These are phyloP conservation scores for Gerris buenoi DNA, from an alignment of 1,140 invertebrate genomes.

Conservation along the genomic window DNA sequence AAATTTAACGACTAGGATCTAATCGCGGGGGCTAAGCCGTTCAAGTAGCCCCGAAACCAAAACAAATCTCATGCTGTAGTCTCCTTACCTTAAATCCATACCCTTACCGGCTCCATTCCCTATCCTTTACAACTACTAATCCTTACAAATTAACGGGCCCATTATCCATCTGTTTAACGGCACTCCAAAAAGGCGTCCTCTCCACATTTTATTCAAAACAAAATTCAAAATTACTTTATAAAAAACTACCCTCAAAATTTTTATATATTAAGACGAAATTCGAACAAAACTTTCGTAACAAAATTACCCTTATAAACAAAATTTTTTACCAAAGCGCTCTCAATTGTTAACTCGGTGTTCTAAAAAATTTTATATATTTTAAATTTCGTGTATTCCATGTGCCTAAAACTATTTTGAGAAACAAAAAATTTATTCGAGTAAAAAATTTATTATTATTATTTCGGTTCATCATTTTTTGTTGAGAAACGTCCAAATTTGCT, in stretches of 20 bases:
- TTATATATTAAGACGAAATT: not conserved
- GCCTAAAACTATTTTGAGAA: slow-evolving; percentile 13
- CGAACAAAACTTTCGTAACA: not conserved
- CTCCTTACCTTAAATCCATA: not conserved
- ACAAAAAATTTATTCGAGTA: slow-evolving; percentile 11
- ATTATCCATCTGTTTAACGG: slow-evolving; percentile 6
- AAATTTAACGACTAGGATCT: not conserved
- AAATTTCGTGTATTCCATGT: slow-evolving; percentile 16
- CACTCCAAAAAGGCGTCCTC: not conserved
- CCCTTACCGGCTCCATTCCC: slow-evolving; percentile 3
- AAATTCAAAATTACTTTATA: slow-evolving; percentile 2
- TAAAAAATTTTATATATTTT: slow-evolving; percentile 7
- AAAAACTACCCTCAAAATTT: not conserved
- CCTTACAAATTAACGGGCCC: not conserved
- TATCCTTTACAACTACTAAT: not conserved
- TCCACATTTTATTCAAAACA: slow-evolving; percentile 6
- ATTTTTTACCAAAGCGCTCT: slow-evolving; percentile 4
- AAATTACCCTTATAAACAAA: not conserved
- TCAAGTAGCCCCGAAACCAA: not conserved
- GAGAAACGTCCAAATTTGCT: slow-evolving; percentile 14
- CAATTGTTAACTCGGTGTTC: slow-evolving; percentile 2
- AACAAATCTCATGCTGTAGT: not conserved
- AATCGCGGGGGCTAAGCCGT: not conserved
- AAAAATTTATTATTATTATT: slow-evolving; percentile 4
- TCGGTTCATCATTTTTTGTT: slow-evolving; percentile 11